phyloP scores from a whole-genome alignment of 2,888 invertebrate genomes.

The Phalangium opilio region DNA sequence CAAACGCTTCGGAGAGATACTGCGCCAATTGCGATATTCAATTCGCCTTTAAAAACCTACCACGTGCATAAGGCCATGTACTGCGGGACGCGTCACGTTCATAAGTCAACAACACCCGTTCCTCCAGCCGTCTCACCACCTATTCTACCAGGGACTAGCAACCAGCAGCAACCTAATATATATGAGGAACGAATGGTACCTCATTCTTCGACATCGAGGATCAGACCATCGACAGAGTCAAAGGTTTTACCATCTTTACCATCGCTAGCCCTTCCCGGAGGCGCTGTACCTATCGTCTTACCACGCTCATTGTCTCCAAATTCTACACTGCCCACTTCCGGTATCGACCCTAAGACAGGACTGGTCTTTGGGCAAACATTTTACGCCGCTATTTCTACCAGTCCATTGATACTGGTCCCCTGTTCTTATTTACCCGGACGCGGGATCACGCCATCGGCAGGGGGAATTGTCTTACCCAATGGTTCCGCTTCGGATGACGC shows the following conservation, averaged over 20 bases:
- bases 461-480: slow-evolving; percentile 55
- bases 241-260: slow-evolving; percentile 1
- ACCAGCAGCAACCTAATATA: slow-evolving; percentile 21
- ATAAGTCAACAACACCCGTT: slow-evolving; percentile 8
- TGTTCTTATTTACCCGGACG: slow-evolving; percentile 69
- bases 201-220: no score
- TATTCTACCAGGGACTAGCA: slow-evolving; percentile 1
- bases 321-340: neutral
- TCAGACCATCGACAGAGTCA: no score
- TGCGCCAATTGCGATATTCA: slow-evolving; percentile 91
- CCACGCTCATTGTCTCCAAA: neutral
- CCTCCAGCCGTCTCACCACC: slow-evolving; percentile 3
- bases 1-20: slow-evolving; percentile 40
- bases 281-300: neutral
- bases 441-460: slow-evolving; percentile 34
- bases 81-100: slow-evolving; percentile 40
- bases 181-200: no score
- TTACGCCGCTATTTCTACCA: slow-evolving; percentile 60
- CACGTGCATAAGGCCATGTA: slow-evolving; percentile 86
- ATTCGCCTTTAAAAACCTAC: slow-evolving; percentile 76
- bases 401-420: slow-evolving; percentile 77
- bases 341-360: neutral
- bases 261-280: neutral
- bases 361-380: slow-evolving; percentile 18
- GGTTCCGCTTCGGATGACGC: slow-evolving; percentile 5